Base-by-base conservation (phyloP, 2,797 vertebrate genomes). In the Rallus crepitans region DNA sequence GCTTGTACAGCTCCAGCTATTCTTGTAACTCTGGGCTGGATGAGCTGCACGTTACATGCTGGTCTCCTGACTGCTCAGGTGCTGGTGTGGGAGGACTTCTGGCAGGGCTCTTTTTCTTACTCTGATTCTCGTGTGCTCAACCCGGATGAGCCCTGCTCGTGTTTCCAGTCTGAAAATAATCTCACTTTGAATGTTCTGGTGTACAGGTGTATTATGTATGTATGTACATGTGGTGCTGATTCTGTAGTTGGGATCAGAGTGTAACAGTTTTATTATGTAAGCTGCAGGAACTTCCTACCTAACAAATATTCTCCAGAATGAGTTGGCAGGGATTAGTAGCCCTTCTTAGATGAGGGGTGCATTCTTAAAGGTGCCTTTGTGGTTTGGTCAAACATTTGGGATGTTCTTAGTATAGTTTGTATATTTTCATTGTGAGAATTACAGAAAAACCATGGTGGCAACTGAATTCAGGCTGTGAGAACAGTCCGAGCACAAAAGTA, bases 131-230 rank as follows among this genome's bases (percentile, higher is more conserved):
- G 21, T 0, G 0, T 15, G 59, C 15, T 79, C 82, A 35, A 6
- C 75, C 42, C 17, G 11, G 1, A 1, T 2, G 47, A 50, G 42
- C 20, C 33, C 39, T 31, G 23, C 66, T 48, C 0, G 0, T 33
- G 25, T 47, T 27, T 11, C 27, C n/a, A 2, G 40, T 4, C 3
- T 16, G n/a, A 48, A n/a, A 53, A 27, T 0, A 3, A 40, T 30
- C 76, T 82, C 30, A 4, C 33, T 50, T 33, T 5, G 64, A 35
- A 10, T 39, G 27, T 83, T 63, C 37, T 56, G 64, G 2, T 7
- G 3, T 7, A 5, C 1, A 14, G 13, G 18, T 37, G 6, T 35
- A 18, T 57, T 13, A 4, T 7, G 3, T 35, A 8, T 53, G 8
- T 27, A 11, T 9, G n/a, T 53, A 39, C 14, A 2, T 1, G 55